These are phyloP conservation scores for Panthera tigris DNA, from an alignment of 2,113 vertebrate species.

Conservation along the genomic window DNA sequence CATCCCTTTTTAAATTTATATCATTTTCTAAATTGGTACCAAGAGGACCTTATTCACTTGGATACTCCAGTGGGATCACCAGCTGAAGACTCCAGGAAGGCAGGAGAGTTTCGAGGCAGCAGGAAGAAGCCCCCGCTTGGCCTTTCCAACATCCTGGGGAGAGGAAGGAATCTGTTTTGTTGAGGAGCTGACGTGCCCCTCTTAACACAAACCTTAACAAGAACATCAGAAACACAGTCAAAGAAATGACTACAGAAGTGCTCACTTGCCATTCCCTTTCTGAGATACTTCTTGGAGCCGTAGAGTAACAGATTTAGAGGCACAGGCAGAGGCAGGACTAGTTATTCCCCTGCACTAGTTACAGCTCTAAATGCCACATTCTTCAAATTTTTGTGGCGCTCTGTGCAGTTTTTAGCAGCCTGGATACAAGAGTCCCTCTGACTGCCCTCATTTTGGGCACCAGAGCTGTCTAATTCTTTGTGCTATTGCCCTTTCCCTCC, in stretches of 20 bases:
- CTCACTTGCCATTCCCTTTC: background rate
- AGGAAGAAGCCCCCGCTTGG: background rate
- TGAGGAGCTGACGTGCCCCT: too few species aligned
- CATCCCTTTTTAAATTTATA: background rate
- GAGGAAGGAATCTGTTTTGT: background rate
- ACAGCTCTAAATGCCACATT: slow-evolving; percentile 30
- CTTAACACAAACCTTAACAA: background rate
- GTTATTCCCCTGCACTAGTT: background rate
- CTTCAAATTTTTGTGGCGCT: slow-evolving; percentile 46
- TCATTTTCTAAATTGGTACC: background rate
- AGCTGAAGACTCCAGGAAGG: background rate
- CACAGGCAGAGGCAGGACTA: background rate
- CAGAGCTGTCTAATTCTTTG: background rate
- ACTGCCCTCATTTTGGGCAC: background rate
- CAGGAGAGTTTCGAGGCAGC: background rate
- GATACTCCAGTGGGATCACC: background rate
- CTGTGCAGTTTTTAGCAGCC: background rate
- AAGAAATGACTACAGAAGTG: background rate
- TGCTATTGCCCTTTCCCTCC: background rate
- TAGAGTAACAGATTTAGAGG: background rate
- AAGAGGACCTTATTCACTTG: background rate
- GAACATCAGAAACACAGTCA: background rate
- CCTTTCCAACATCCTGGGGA: background rate
- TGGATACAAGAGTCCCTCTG: background rate
- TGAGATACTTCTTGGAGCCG: background rate